phyloP scores from a whole-genome alignment of 2,113 vertebrate genomes.

The Puffinus mauretanicus region DNA sequence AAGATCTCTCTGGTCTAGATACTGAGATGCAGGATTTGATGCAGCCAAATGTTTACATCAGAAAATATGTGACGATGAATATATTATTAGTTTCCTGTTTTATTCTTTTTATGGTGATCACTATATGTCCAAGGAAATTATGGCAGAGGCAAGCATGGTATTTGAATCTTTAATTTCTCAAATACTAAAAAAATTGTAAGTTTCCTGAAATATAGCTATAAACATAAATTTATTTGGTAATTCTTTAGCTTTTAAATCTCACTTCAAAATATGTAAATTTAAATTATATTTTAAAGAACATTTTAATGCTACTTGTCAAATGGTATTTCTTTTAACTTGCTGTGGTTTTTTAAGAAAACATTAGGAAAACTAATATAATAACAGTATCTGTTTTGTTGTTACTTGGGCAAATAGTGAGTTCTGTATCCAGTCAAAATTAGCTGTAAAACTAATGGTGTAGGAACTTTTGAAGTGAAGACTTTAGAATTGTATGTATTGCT shows the following conservation, averaged over 20 bases:
- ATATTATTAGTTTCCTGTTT: background rate
- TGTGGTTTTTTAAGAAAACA: background rate
- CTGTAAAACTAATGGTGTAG: background rate
- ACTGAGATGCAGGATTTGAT: background rate
- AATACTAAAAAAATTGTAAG: background rate
- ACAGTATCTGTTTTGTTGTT: background rate
- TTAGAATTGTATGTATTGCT: background rate
- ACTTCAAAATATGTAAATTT: background rate
- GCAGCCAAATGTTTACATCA: background rate
- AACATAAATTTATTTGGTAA: background rate
- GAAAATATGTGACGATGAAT: background rate
- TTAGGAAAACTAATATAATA: background rate
- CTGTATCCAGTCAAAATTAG: background rate
- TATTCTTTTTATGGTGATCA: background rate
- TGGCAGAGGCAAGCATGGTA: background rate
- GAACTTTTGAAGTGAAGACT: background rate
- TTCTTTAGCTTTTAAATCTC: background rate
- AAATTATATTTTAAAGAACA: background rate
- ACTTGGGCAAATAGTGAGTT: background rate
- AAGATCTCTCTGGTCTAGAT: background rate
- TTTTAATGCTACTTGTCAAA: background rate
- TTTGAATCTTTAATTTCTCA: background rate
- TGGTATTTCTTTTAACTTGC: background rate
- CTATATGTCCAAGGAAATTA: background rate
- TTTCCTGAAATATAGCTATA: background rate